Percentiles rank a stretch among this genome's conserved stretches.
These are phyloP conservation scores for Volucella bombylans DNA, from an alignment of 2,888 invertebrate species.

Conservation along the genomic window DNA sequence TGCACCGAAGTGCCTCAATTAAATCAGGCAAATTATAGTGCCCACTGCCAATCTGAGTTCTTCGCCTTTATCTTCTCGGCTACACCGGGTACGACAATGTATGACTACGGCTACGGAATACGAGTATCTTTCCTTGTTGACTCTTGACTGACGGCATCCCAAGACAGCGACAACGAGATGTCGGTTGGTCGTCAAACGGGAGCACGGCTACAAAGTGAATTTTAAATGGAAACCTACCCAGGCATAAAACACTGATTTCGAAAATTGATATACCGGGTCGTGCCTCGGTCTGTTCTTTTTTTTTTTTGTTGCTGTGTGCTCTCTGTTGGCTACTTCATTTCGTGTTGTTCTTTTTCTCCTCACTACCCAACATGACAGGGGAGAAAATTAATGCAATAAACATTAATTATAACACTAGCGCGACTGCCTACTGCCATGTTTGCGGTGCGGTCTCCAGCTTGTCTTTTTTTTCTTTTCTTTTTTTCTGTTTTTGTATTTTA, in stretches of 20 bases:
- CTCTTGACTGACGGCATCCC: slow-evolving; percentile 61
- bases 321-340: too few species aligned
- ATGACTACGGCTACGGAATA: neutral
- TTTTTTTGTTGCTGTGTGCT: neutral
- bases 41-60: slow-evolving; percentile 22
- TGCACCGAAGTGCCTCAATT: slow-evolving; percentile 65
- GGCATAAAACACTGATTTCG: slow-evolving; percentile 73
- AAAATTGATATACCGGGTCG: slow-evolving; percentile 72
- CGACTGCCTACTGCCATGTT: slow-evolving; percentile 74
- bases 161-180: slow-evolving; percentile 16
- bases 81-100: neutral
- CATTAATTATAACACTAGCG: slow-evolving; percentile 74
- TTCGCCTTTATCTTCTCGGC: too few species aligned
- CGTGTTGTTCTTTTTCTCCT: slow-evolving; percentile 22
- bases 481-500: slow-evolving; percentile 23
- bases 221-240: slow-evolving; percentile 74
- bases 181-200: slow-evolving; percentile 54
- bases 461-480: slow-evolving; percentile 1
- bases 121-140: slow-evolving; percentile 45
- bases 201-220: slow-evolving; percentile 71
- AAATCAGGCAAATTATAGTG: slow-evolving; percentile 71
- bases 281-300: slow-evolving; percentile 48
- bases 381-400: slow-evolving; percentile 74
- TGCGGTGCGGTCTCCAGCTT: slow-evolving; percentile 47
- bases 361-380: slow-evolving; percentile 63